These are phyloP conservation scores for Parotia lawesii DNA, from an alignment of 2,113 vertebrate species.

Conservation along the genomic window DNA sequence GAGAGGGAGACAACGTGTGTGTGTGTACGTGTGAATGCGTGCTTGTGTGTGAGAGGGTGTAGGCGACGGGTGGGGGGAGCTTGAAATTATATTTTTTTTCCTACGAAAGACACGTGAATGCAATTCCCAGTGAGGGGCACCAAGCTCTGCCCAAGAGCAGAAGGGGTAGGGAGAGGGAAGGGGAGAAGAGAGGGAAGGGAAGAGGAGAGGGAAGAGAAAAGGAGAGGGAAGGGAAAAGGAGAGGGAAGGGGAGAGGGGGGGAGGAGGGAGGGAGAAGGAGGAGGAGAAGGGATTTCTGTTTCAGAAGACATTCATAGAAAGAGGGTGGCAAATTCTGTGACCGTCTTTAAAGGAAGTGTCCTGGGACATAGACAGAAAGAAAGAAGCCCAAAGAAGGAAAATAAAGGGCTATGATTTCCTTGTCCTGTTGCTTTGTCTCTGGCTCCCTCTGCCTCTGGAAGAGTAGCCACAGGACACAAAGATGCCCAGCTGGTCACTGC, in stretches of 20 bases:
- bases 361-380: background rate
- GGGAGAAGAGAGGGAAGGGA: background rate
- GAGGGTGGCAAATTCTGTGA: constrained; percentile 23
- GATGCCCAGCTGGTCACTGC: constrained; percentile 55
- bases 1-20: background rate
- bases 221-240: background rate
- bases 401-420: constrained; percentile 61
- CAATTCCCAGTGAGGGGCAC: background rate
- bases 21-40: background rate
- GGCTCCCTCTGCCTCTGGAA: constrained; percentile 57
- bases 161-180: background rate
- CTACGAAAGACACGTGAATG: background rate
- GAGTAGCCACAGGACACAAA: constrained; percentile 50
- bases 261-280: background rate
- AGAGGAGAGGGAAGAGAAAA: background rate
- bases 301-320: background rate
- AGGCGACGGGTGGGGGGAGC: background rate
- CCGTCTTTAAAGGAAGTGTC: constrained; percentile 36
- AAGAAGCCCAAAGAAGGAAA: constrained; percentile 23
- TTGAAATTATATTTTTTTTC: background rate
- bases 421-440: constrained; percentile 58
- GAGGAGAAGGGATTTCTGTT: background rate
- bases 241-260: background rate
- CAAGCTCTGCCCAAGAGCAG: background rate
- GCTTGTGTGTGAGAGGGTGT: background rate